Percentiles rank a stretch among this genome's conserved stretches.
Conservation (phyloP, 2,113 vertebrate species). For the Hystrix cristata region DNA sequence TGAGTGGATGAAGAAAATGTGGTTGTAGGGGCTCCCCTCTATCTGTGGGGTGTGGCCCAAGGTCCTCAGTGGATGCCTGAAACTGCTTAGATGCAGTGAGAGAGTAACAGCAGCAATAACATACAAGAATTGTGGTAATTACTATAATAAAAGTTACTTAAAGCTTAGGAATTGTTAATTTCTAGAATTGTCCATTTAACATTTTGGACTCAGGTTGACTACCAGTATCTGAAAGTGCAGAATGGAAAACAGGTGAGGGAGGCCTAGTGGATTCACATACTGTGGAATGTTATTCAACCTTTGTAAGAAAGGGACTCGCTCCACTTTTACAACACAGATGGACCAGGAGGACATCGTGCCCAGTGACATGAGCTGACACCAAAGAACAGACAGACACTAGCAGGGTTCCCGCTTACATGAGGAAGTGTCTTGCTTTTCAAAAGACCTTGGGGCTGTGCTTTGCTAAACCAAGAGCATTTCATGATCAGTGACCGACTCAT, state of each 20-base stretch:
- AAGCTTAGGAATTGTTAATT: background rate
- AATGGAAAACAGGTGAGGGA: background rate
- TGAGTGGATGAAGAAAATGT: background rate
- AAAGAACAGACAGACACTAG: background rate
- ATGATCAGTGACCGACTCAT: background rate
- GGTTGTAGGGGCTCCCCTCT: background rate
- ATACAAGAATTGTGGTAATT: background rate
- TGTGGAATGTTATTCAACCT: background rate
- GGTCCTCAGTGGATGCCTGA: background rate
- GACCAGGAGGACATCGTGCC: background rate
- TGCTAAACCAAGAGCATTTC: constrained; percentile 50
- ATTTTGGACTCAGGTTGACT: background rate
- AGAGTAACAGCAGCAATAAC: background rate
- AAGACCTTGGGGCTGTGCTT: constrained; percentile 54
- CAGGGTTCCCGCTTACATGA: background rate
- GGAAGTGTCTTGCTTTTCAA: background rate
- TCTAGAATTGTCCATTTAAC: background rate
- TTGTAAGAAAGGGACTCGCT: background rate
- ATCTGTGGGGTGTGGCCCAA: background rate
- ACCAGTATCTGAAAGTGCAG: background rate
- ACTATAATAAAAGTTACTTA: background rate
- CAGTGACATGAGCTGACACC: background rate
- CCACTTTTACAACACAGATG: background rate
- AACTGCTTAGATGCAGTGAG: background rate
- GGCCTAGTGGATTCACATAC: background rate